Conservation (phyloP, 2,888 invertebrate species). For the Chymomyza procnemis region DNA sequence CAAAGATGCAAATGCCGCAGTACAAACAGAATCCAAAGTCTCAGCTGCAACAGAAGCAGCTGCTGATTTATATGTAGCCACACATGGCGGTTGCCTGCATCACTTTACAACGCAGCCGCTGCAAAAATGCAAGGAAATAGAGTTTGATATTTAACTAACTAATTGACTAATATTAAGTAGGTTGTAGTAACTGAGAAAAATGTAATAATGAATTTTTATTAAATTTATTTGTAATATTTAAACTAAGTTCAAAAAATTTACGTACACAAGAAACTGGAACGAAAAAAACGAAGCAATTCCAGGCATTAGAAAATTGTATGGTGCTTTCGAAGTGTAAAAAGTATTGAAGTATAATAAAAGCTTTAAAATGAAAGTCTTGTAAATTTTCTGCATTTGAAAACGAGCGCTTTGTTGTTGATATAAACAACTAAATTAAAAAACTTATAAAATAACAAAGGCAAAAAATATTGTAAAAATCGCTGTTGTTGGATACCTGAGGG, state of each 20-base stretch:
- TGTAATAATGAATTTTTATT: slow-evolving; percentile 4
- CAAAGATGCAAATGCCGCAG: slow-evolving; percentile 17
- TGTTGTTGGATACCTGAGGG: too few species aligned
- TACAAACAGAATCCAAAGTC: slow-evolving; percentile 29
- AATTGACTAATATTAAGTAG: slow-evolving; percentile 17
- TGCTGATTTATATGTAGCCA: slow-evolving; percentile 66
- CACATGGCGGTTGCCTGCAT: slow-evolving; percentile 72
- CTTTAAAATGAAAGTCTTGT: not conserved
- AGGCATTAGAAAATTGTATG: slow-evolving; percentile 12
- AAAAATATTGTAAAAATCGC: too few species aligned
- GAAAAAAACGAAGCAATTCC: not conserved
- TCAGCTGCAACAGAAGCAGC: slow-evolving; percentile 38
- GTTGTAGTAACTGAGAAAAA: slow-evolving; percentile 17
- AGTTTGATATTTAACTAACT: slow-evolving; percentile 54
- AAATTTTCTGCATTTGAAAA: not conserved
- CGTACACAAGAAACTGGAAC: not conserved
- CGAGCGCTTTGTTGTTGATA: not conserved
- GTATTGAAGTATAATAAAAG: slow-evolving; percentile 52
- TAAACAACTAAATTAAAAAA: too few species aligned
- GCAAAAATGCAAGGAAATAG: slow-evolving; percentile 15
- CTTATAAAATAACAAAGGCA: too few species aligned
- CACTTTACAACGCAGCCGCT: slow-evolving; percentile 41
- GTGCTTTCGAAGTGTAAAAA: slow-evolving; percentile 46
- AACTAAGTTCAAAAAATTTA: not conserved
- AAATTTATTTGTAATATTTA: slow-evolving; percentile 16